Percentiles rank a stretch among this genome's conserved stretches.
These are phyloP conservation scores for Melipona beecheii DNA, from an alignment of 2,888 invertebrate genomes.

Conservation along the genomic window DNA sequence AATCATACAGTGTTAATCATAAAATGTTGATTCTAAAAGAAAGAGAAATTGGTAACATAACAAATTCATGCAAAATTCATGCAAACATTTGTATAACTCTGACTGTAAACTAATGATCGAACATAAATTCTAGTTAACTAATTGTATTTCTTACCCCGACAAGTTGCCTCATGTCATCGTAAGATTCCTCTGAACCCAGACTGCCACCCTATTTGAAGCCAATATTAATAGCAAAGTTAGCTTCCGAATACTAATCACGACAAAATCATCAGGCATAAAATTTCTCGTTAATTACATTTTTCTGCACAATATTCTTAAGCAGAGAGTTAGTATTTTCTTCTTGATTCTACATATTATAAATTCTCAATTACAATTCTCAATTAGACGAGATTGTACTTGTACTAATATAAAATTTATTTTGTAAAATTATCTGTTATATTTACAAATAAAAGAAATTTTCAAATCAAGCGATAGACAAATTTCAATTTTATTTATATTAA, in stretches of 20 bases:
- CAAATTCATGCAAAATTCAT: slow-evolving; percentile 9
- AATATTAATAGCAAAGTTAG: slow-evolving; percentile 8
- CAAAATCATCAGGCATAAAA: background rate
- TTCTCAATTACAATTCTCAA: too few relatives aligned
- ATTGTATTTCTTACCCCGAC: slow-evolving; percentile 85
- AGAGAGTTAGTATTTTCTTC: background rate
- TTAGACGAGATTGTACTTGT: too few relatives aligned
- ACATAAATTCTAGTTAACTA: background rate
- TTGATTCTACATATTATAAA: background rate
- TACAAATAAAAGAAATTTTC: background rate
- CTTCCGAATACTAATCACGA: slow-evolving; percentile 1
- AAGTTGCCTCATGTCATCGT: slow-evolving; percentile 88
- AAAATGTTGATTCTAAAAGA: background rate
- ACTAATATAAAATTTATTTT: too few relatives aligned
- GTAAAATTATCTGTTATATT: background rate
- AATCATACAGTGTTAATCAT: background rate
- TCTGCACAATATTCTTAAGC: too few relatives aligned
- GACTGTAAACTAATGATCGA: background rate
- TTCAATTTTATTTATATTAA: background rate
- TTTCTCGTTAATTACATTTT: background rate
- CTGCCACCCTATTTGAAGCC: slow-evolving; percentile 85
- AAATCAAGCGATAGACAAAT: background rate
- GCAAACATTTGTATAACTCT: background rate
- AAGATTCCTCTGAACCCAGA: slow-evolving; percentile 87
- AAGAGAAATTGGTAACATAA: background rate